phyloP scores from a whole-genome alignment of 1,140 invertebrate genomes.

The Melitaea cinxia region DNA sequence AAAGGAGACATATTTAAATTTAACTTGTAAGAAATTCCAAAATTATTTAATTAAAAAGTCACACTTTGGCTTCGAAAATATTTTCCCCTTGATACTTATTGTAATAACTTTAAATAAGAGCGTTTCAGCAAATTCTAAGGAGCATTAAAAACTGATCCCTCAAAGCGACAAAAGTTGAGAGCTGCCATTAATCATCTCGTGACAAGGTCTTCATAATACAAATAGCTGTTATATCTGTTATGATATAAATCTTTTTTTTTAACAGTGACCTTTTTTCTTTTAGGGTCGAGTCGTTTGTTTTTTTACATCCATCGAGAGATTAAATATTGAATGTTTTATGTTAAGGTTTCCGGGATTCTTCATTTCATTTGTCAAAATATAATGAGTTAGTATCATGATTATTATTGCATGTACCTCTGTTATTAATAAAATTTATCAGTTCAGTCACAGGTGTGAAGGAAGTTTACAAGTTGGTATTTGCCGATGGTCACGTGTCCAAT shows the following conservation, averaged over 20 bases:
- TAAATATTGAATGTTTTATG: background rate
- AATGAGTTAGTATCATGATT: no score
- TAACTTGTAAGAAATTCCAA: no score
- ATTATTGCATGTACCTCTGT: no score
- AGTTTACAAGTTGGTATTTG: no score
- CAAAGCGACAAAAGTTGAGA: conserved; percentile 45
- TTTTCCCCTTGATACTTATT: conserved; percentile 2
- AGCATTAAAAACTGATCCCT: conserved; percentile 50
- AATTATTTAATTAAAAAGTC: no score
- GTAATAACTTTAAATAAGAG: conserved; percentile 35
- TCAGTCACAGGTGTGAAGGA: no score
- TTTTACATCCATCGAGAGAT: background rate
- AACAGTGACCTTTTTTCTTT: conserved; percentile 9
- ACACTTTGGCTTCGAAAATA: background rate
- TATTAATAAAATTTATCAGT: no score
- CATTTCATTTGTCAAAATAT: no score
- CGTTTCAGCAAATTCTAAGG: conserved; percentile 43
- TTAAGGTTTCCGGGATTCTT: background rate
- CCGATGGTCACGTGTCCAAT: no score
- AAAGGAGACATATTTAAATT: no score
- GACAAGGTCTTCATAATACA: conserved; percentile 45
- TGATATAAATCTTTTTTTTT: conserved; percentile 25
- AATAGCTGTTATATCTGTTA: conserved; percentile 42
- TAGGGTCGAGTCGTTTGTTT: background rate
- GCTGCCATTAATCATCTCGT: conserved; percentile 46